Evolutionary conservation across 2,888 invertebrate genomes (phyloP).

Genomic region (Lagria hirta): DNA sequence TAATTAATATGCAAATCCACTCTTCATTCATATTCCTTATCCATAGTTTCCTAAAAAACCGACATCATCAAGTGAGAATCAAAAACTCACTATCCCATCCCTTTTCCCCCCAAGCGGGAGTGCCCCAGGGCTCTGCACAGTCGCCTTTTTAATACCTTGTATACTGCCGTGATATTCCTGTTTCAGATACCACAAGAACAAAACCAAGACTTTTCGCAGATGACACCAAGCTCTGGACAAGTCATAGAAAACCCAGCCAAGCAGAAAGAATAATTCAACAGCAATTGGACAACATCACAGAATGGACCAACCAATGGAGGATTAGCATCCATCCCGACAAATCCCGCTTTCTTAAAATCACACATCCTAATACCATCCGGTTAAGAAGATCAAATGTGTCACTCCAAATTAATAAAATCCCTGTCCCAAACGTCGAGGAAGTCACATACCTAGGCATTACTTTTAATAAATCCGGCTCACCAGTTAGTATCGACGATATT

Average conservation of each 20-base stretch:
- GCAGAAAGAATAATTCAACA: constrained; percentile 12
- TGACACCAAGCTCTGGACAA: constrained; percentile 25
- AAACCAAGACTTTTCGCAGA: constrained; percentile 25
- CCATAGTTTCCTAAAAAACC: constrained; percentile 32
- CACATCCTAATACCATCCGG: constrained; percentile 10
- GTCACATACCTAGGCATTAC: constrained; percentile 21
- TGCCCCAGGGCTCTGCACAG: constrained; percentile 14
- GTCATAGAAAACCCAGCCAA: constrained; percentile 7
- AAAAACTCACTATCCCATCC: constrained; percentile 10
- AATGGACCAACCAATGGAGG: constrained; percentile 22
- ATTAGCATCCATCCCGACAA: constrained; percentile 22
- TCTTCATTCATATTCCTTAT: constrained; percentile 29
- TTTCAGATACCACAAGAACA: constrained; percentile 7
- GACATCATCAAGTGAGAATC: constrained; percentile 30
- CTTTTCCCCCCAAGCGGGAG: constrained; percentile 22
- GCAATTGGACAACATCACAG: constrained; percentile 7
- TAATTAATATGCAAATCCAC: constrained; percentile 33
- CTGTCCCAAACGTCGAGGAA: constrained; percentile 5
- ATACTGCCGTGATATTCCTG: constrained; percentile 23
- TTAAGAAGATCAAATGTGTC: no score
- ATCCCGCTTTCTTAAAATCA: constrained; percentile 12
- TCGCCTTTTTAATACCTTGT: constrained; percentile 22
- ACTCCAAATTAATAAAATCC: constrained; percentile 1
- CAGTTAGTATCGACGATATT: no score
- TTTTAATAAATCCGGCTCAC: constrained; percentile 11